Conservation (phyloP, 2,888 invertebrate species). For the Drosophila phalerata region DNA sequence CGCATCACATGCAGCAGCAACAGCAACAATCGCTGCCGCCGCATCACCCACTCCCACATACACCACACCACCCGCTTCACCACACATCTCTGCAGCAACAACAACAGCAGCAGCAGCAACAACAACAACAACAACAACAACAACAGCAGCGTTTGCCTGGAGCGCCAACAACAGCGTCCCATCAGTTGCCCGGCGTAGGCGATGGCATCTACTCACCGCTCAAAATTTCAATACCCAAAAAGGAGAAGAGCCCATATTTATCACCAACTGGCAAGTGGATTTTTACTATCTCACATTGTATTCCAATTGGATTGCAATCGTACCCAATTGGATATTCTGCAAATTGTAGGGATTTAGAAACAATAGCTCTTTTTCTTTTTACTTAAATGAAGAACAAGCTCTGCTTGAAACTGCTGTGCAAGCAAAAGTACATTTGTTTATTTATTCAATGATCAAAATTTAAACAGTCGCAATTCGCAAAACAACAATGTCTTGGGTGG, state of each 20-base stretch:
- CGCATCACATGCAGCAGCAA: slow-evolving; percentile 70
- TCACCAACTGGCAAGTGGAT: slow-evolving; percentile 92
- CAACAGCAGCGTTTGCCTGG: slow-evolving; percentile 41
- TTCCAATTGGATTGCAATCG: neutral
- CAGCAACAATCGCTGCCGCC: slow-evolving; percentile 41
- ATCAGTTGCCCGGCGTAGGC: slow-evolving; percentile 73
- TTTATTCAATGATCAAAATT: neutral
- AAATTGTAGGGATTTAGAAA: neutral
- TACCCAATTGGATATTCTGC: neutral
- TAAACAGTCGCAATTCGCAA: neutral
- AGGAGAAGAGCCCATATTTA: slow-evolving; percentile 93
- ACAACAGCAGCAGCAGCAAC: slow-evolving; percentile 50
- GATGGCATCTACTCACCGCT: slow-evolving; percentile 86
- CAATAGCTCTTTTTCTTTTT: slow-evolving; percentile 2
- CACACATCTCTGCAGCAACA: slow-evolving; percentile 70
- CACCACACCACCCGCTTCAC: slow-evolving; percentile 74
- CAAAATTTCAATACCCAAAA: slow-evolving; percentile 86
- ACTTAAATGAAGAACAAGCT: neutral
- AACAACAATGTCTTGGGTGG: slow-evolving; percentile 4
- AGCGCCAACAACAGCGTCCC: slow-evolving; percentile 52
- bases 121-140: slow-evolving; percentile 44
- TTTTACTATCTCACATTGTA: neutral
- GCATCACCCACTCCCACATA: slow-evolving; percentile 62
- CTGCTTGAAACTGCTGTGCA: slow-evolving; percentile 4
- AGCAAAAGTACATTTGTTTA: slow-evolving; percentile 2